Evolutionary conservation across 2,113 vertebrate species (phyloP).

Genomic region (Corydoras maculifer): DNA sequence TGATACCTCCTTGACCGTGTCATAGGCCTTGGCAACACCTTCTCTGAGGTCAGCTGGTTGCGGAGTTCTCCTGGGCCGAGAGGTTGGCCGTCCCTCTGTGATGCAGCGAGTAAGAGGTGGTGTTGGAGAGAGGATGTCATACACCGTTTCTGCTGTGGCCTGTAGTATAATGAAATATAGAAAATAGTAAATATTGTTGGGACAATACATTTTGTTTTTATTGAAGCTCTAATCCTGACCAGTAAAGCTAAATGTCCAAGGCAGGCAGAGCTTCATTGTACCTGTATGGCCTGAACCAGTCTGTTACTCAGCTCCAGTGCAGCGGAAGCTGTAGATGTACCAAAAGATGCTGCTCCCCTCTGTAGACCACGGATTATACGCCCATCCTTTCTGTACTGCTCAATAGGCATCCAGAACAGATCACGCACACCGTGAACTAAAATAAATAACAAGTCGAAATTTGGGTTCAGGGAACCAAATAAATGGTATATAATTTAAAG

Average conservation of each 20-base stretch:
- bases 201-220: too few species aligned
- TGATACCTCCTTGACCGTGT: conserved; percentile 80
- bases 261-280: conserved; percentile 36
- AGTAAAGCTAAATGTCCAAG: too few species aligned
- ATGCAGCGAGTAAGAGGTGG: conserved; percentile 72
- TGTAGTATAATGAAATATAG: conserved; percentile 35
- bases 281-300: conserved; percentile 89
- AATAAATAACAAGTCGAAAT: too few species aligned
- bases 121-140: conserved; percentile 85
- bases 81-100: conserved; percentile 67
- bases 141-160: conserved; percentile 89
- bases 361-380: conserved; percentile 87
- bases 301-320: conserved; percentile 88
- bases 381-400: conserved; percentile 86
- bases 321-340: conserved; percentile 82
- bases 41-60: conserved; percentile 85
- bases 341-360: conserved; percentile 83
- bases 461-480: too few species aligned
- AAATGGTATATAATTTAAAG: too few species aligned
- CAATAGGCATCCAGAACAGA: conserved; percentile 88
- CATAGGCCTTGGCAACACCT: conserved; percentile 85
- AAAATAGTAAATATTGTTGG: too few species aligned
- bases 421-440: conserved; percentile 85
- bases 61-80: conserved; percentile 65
- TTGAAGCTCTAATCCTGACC: too few species aligned